Evolutionary conservation across 2,888 invertebrate species (phyloP).

Genomic region (Omphaloscelis lunosa): DNA sequence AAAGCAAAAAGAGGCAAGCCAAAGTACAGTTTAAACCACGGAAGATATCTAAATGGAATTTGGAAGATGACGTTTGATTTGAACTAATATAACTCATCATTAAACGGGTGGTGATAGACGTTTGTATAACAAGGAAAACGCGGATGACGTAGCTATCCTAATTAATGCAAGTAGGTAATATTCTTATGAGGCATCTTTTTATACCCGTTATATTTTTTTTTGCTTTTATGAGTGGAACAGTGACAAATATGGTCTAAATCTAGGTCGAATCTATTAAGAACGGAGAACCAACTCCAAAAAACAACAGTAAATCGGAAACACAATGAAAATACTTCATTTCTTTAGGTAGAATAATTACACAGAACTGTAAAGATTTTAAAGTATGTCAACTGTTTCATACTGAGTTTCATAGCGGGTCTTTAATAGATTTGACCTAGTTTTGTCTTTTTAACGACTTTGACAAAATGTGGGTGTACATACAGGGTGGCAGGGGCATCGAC

Average conservation of each 20-base stretch:
- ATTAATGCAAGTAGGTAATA: not conserved
- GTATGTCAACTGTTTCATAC: not conserved
- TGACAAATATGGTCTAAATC: not conserved
- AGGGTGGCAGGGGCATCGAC: too few species aligned
- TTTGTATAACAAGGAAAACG: not conserved
- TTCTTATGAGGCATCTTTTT: not conserved
- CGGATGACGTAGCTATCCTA: not conserved
- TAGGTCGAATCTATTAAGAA: too few species aligned
- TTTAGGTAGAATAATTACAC: not conserved
- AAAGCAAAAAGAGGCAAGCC: not conserved
- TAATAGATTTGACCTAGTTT: not conserved
- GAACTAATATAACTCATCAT: not conserved
- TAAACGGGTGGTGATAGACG: not conserved
- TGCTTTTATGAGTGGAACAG: not conserved
- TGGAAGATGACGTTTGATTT: not conserved
- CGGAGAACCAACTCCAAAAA: not conserved
- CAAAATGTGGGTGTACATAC: too few species aligned
- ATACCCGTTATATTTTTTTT: not conserved
- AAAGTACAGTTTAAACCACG: not conserved
- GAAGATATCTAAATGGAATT: not conserved
- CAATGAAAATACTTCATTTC: not conserved
- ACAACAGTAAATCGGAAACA: not conserved
- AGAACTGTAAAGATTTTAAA: conserved; percentile 3
- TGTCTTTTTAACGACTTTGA: not conserved
- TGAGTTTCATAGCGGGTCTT: not conserved